A percentile compares a stretch with the other conserved stretches of the same genome.
Evolutionary conservation across 1,140 invertebrate species (phyloP).

Genomic region (Panagrolaimus sp.): DNA sequence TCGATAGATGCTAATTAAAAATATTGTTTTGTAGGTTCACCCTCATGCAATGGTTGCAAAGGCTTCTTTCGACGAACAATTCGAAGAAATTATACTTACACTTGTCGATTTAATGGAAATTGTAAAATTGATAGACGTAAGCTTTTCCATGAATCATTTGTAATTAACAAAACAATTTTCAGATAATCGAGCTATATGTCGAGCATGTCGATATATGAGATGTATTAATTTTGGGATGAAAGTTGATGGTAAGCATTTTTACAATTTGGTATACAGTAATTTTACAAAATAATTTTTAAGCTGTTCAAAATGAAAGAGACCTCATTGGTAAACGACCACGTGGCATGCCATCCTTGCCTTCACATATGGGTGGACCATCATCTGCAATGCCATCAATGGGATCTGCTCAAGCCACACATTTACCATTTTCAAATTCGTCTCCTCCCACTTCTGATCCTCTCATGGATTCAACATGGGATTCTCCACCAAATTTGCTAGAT

Average conservation of each 20-base stretch:
- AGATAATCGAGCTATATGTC: slow-evolving; percentile 56
- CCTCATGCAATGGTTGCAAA: slow-evolving; percentile 9
- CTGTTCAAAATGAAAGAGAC: slow-evolving; percentile 55
- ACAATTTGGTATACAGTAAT: not conserved
- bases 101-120: slow-evolving; percentile 83
- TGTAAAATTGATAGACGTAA: slow-evolving; percentile 75
- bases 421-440: not conserved
- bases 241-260: slow-evolving; percentile 42
- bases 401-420: not conserved
- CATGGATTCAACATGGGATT: slow-evolving; percentile 27
- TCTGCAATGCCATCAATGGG: not conserved
- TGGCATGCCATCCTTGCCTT: not conserved
- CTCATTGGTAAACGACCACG: slow-evolving; percentile 51
- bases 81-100: slow-evolving; percentile 88
- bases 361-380: not conserved
- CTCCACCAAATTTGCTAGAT: slow-evolving; percentile 35
- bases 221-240: slow-evolving; percentile 55
- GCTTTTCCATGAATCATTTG: not conserved
- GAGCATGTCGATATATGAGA: slow-evolving; percentile 49
- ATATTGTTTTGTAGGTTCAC: not conserved
- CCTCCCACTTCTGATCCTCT: slow-evolving; percentile 21
- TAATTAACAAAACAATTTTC: slow-evolving; percentile 14
- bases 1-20: not conserved
- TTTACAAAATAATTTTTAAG: slow-evolving; percentile 28
- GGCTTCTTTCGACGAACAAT: slow-evolving; percentile 81